Evolutionary conservation across 2,113 vertebrate species (phyloP).

Genomic region (Australoheros scitulus): DNA sequence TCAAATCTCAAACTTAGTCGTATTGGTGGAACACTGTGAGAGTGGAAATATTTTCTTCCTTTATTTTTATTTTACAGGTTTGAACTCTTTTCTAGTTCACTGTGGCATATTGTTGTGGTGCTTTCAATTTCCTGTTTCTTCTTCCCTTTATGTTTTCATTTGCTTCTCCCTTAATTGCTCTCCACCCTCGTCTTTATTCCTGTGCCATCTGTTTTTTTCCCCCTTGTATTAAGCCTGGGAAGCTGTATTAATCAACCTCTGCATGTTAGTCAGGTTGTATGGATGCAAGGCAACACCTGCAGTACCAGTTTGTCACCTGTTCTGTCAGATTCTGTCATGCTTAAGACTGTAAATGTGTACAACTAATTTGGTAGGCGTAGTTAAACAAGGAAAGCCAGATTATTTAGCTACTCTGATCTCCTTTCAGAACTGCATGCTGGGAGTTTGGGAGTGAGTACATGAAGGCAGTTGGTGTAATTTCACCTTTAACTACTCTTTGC

Average conservation of each 20-base stretch:
- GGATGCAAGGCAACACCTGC: constrained; percentile 31
- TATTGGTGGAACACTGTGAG: not conserved
- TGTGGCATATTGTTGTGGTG: not conserved
- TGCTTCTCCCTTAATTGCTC: constrained; percentile 18
- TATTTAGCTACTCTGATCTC: not conserved
- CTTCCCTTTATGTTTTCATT: not conserved
- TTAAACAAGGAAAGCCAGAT: constrained; percentile 17
- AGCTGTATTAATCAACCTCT: constrained; percentile 50
- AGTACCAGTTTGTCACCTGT: constrained; percentile 40
- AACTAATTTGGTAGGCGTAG: constrained; percentile 36
- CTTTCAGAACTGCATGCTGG: not conserved
- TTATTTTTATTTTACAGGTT: not conserved
- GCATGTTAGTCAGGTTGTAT: constrained; percentile 46
- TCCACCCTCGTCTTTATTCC: constrained; percentile 38
- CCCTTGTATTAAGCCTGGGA: constrained; percentile 36
- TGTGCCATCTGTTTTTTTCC: constrained; percentile 58
- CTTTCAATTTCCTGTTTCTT: not conserved
- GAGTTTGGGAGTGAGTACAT: not conserved
- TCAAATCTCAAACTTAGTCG: constrained; percentile 10
- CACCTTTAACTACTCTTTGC: not conserved
- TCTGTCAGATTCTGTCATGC: constrained; percentile 51
- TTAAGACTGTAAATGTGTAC: constrained; percentile 38
- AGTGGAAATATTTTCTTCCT: not conserved
- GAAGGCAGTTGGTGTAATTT: not conserved
- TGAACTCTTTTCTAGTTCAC: not conserved